Evolutionary conservation across 2,888 invertebrate species (phyloP).

Genomic region (Aethes cnicana): DNA sequence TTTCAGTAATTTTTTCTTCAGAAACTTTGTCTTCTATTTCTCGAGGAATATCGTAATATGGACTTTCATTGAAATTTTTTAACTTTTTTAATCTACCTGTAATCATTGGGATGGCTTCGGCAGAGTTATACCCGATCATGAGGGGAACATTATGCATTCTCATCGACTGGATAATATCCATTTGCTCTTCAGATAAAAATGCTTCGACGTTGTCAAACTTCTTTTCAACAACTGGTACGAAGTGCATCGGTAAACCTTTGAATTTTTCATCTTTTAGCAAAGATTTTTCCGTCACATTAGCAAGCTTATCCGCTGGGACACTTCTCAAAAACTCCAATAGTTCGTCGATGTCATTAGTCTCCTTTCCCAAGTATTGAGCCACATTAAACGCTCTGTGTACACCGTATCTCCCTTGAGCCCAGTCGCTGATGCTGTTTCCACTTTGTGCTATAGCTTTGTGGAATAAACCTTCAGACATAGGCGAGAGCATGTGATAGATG

Average conservation of each 20-base stretch:
- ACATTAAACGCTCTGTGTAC: slow-evolving; percentile 35
- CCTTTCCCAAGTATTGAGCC: slow-evolving; percentile 37
- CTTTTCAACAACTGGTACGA: slow-evolving; percentile 38
- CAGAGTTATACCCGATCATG: slow-evolving; percentile 35
- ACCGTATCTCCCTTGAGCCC: slow-evolving; percentile 32
- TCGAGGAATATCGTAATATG: slow-evolving; percentile 29
- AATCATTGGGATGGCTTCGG: slow-evolving; percentile 34
- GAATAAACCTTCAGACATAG: slow-evolving; percentile 43
- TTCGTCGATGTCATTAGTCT: slow-evolving; percentile 35
- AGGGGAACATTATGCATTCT: slow-evolving; percentile 32
- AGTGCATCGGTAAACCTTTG: slow-evolving; percentile 33
- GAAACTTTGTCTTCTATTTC: slow-evolving; percentile 33
- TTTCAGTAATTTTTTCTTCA: slow-evolving; percentile 33
- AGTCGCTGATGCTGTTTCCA: slow-evolving; percentile 37
- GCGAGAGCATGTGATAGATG: slow-evolving; percentile 46
- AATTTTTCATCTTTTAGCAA: slow-evolving; percentile 32
- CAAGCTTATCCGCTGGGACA: slow-evolving; percentile 34
- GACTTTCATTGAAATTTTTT: slow-evolving; percentile 30
- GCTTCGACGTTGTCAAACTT: slow-evolving; percentile 31
- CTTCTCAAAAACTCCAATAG: slow-evolving; percentile 35
- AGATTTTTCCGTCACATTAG: slow-evolving; percentile 30
- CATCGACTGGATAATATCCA: slow-evolving; percentile 27
- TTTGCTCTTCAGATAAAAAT: slow-evolving; percentile 32
- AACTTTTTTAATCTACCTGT: slow-evolving; percentile 26
- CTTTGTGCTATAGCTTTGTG: slow-evolving; percentile 43